A percentile compares a stretch with the other conserved stretches of the same genome.
Evolutionary conservation across 2,888 invertebrate species (phyloP).

Genomic region (Sphaerophoria taeniata): DNA sequence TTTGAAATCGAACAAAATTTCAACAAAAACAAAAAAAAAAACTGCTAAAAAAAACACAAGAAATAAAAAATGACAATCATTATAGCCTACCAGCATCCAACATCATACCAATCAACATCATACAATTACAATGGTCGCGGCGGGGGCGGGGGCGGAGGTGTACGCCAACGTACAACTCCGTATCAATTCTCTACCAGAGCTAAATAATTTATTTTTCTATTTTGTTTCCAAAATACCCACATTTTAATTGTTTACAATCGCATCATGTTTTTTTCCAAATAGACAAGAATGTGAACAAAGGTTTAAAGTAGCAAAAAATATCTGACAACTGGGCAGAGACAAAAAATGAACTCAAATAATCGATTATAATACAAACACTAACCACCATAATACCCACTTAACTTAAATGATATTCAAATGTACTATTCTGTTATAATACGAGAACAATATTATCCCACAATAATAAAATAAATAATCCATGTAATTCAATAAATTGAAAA

Average conservation of each 20-base stretch:
- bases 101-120: conserved; percentile 51
- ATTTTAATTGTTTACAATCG: neutral
- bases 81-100: conserved; percentile 57
- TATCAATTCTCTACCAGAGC: conserved; percentile 79
- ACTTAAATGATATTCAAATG: conserved; percentile 8
- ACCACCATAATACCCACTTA: conserved; percentile 11
- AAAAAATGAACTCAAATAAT: conserved; percentile 4
- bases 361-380: conserved; percentile 35
- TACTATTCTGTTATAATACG: conserved; percentile 51
- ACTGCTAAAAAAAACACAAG: conserved; percentile 1
- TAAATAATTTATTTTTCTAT: conserved; percentile 32
- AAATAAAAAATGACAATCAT: conserved; percentile 39
- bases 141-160: conserved; percentile 77
- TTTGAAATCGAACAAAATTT: neutral
- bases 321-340: neutral
- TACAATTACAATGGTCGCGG: conserved; percentile 67
- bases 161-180: conserved; percentile 80
- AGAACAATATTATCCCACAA: neutral
- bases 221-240: conserved; percentile 1
- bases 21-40: neutral
- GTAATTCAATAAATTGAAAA: conserved; percentile 44
- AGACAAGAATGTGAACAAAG: conserved; percentile 10
- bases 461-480: conserved; percentile 11
- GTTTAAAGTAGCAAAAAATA: neutral
- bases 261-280: neutral